Evolutionary conservation across 2,797 vertebrate genomes (phyloP), one percentile per base, ranked within the genome.

Genomic region (Scomberomorus guttatus): DNA sequence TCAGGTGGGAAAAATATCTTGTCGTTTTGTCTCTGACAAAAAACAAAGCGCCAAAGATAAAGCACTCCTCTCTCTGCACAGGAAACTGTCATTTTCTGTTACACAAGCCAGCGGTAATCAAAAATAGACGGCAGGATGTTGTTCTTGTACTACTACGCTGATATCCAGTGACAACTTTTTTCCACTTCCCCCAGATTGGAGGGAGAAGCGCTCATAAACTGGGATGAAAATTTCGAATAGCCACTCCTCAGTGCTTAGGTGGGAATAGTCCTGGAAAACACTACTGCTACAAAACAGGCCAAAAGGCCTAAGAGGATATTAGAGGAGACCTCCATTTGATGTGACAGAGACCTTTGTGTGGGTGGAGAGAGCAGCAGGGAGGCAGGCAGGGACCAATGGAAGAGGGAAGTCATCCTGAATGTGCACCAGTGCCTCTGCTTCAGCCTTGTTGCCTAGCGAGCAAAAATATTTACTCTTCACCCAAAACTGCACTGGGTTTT

Each of bases 381-480:
- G 22, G n/a, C 48, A 20, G 82, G 80, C 81, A 59, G 85, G 78
- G 79, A 88, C 77, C 82, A 87, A 66, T 86, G 92, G 90, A 92
- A 87, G 90, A 90, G 89, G 91, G 89, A 90, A 93, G 90, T 90
- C 91, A 90, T 93, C 83, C 84, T 81, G 89, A 81, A 84, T 89
- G 84, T 82, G 86, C 84, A 90, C 89, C 89, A 89, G 72, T 63
- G 81, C 86, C 84, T 88, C 82, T 65, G 88, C 86, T 91, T 76
- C 81, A 82, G 84, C 78, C 82, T 60, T 85, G 95, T 96, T 96
- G 95, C 95, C 89, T 93, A 92, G 95, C 87, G 62, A 92, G 84
- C 71, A 77, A 90, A 94, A 95, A 95, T 95, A 95, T 96, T 96
- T 95, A 95, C 93, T 81, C 85, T 87, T 85, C 46, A 57, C 87